Conservation (phyloP, 2,797 vertebrate genomes). For the Ctenosaura bakeri region DNA sequence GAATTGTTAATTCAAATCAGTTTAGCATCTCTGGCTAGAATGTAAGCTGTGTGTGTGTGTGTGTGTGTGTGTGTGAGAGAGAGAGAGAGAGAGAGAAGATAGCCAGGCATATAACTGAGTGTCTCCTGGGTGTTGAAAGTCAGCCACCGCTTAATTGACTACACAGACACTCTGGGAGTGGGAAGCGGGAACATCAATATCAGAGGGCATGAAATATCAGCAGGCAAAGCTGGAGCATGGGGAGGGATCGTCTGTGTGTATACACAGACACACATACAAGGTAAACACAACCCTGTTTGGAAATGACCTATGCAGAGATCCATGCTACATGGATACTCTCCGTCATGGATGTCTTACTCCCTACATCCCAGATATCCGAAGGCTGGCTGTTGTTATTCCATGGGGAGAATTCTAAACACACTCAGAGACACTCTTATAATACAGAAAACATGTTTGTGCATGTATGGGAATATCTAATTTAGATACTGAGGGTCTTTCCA, state of each 20-base stretch:
- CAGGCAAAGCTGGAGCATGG: not conserved
- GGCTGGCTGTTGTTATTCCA: not conserved
- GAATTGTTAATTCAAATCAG: slow-evolving; percentile 27
- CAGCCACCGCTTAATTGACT: slow-evolving; percentile 28
- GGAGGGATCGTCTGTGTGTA: not conserved
- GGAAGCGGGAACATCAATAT: slow-evolving; percentile 9
- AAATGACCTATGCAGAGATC: not conserved
- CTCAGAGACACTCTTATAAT: not conserved
- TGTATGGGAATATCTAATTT: no score
- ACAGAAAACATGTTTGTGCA: no score
- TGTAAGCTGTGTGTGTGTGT: not conserved
- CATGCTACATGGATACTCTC: not conserved
- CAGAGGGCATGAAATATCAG: slow-evolving; percentile 13
- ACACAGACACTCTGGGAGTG: slow-evolving; percentile 2
- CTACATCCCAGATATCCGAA: not conserved
- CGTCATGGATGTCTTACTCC: not conserved
- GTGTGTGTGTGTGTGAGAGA: not conserved
- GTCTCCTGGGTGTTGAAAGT: slow-evolving; percentile 26
- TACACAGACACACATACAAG: not conserved
- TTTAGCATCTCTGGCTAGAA: not conserved
- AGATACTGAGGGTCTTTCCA: no score
- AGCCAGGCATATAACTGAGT: not conserved
- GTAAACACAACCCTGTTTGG: not conserved
- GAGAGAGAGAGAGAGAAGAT: not conserved
- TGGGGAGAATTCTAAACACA: not conserved